Evolutionary conservation across 2,888 invertebrate genomes (phyloP).

Genomic region (Euphydryas editha): DNA sequence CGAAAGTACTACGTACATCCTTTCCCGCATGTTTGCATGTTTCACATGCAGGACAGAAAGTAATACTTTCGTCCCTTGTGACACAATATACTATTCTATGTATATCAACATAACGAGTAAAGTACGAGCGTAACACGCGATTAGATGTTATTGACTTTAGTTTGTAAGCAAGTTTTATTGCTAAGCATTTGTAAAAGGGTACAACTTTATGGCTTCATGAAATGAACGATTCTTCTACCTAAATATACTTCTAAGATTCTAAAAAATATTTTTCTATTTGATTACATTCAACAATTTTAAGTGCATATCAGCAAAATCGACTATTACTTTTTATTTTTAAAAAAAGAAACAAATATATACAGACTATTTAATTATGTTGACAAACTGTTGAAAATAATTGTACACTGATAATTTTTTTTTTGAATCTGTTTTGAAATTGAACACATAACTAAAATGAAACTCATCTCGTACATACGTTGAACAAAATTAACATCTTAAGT

Average conservation of each 20-base stretch:
- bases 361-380: too few relatives aligned
- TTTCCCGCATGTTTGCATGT: too few relatives aligned
- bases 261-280: too few relatives aligned
- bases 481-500: constrained; percentile 1
- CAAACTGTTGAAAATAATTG: too few relatives aligned
- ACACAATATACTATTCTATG: too few relatives aligned
- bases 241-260: not conserved
- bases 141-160: constrained; percentile 14
- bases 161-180: constrained; percentile 20
- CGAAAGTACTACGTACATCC: too few relatives aligned
- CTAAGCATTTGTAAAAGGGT: constrained; percentile 13
- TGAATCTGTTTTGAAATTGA: not conserved
- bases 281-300: too few relatives aligned
- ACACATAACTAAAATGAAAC: not conserved
- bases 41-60: too few relatives aligned
- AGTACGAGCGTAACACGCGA: constrained; percentile 21
- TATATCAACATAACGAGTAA: not conserved
- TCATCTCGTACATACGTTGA: not conserved
- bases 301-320: too few relatives aligned
- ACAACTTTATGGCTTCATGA: constrained; percentile 14
- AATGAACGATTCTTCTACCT: constrained; percentile 4
- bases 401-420: not conserved
- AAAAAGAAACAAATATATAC: too few relatives aligned
- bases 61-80: too few relatives aligned
- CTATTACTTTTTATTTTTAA: too few relatives aligned